phyloP scores from a whole-genome alignment of 2,113 vertebrate genomes.

The Microtus montanus region DNA sequence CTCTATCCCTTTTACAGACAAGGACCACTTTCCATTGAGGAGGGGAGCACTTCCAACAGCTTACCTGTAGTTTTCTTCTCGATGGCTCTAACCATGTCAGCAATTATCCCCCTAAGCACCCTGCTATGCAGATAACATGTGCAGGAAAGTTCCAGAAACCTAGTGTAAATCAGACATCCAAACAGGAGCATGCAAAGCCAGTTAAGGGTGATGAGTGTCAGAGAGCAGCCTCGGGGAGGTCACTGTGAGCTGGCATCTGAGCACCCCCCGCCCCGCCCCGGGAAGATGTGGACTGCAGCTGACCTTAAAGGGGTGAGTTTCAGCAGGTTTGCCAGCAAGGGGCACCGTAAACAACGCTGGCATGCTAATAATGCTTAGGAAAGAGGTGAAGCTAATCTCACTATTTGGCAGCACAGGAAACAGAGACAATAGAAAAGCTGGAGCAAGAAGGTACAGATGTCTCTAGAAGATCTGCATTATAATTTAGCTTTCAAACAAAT shows the following conservation, averaged over 20 bases:
- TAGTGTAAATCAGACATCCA: neutral
- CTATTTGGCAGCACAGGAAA: neutral
- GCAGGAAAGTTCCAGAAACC: neutral
- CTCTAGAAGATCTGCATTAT: neutral
- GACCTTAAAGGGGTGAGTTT: neutral
- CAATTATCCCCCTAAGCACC: neutral
- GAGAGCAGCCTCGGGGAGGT: neutral
- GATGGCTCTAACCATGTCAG: neutral
- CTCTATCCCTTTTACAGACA: neutral
- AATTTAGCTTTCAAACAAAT: constrained; percentile 27
- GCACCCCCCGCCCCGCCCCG: neutral
- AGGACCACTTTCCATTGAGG: neutral
- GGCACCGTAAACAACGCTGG: neutral
- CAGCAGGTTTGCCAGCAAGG: neutral
- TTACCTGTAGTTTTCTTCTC: neutral
- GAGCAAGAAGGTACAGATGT: neutral
- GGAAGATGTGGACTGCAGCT: neutral
- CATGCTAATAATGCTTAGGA: neutral
- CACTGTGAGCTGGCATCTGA: neutral
- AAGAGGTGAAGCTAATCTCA: neutral
- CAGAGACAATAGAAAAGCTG: neutral
- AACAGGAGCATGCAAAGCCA: neutral
- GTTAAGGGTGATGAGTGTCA: neutral
- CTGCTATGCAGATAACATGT: neutral
- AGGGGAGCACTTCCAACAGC: neutral